A percentile compares a stretch with the other conserved stretches of the same genome.
Evolutionary conservation across 2,888 invertebrate species (phyloP).

Genomic region (Acrobasis consociella): DNA sequence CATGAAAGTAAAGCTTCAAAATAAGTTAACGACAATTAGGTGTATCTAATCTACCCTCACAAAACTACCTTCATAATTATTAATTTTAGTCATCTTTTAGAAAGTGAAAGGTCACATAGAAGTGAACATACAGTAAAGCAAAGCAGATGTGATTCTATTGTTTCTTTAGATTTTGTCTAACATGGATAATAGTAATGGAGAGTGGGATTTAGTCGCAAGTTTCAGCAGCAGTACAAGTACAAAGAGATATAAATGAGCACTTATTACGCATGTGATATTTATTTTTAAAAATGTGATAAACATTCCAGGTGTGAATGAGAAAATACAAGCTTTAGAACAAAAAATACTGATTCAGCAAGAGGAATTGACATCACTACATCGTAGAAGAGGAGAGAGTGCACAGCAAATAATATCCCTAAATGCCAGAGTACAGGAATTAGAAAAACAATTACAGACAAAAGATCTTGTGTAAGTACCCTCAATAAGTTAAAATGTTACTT

Average conservation of each 20-base stretch:
- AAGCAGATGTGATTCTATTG: no score
- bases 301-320: conserved; percentile 76
- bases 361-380: conserved; percentile 94
- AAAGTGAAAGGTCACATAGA: no score
- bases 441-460: conserved; percentile 88
- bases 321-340: conserved; percentile 90
- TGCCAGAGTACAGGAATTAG: conserved; percentile 91
- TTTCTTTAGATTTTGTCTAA: background rate
- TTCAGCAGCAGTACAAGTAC: background rate
- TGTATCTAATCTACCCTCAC: no score
- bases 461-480: conserved; percentile 84
- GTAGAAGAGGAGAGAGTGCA: conserved; percentile 95
- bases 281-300: no score
- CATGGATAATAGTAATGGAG: background rate
- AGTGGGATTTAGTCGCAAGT: background rate
- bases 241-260: background rate
- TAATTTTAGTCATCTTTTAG: no score
- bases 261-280: no score
- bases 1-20: no score
- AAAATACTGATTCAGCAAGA: conserved; percentile 94
- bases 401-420: conserved; percentile 96
- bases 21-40: no score
- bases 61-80: no score
- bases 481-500: no score
- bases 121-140: no score